A percentile compares a stretch with the other conserved stretches of the same genome.
Evolutionary conservation across 1,140 invertebrate species (phyloP).

Genomic region (Zaprionus taronus): DNA sequence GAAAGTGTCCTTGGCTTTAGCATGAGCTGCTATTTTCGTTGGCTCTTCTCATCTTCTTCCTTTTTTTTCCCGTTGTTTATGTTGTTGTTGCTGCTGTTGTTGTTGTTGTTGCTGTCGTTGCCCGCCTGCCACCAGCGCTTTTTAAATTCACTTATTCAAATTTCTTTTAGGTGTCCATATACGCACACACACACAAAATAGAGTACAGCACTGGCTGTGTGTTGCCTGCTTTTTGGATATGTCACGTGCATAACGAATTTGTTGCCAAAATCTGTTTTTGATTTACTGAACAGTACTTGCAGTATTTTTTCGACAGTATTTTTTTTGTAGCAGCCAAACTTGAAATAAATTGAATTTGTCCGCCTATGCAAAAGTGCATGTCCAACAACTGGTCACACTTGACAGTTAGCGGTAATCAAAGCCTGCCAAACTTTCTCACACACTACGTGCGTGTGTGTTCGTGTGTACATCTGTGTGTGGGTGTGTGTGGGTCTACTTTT

Average conservation of each 20-base stretch:
- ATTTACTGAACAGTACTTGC: slow-evolving; percentile 81
- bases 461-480: neutral
- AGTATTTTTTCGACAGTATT: slow-evolving; percentile 51
- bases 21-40: slow-evolving; percentile 50
- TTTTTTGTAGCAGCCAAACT: slow-evolving; percentile 40
- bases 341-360: slow-evolving; percentile 79
- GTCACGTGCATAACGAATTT: slow-evolving; percentile 82
- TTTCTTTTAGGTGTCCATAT: slow-evolving; percentile 70
- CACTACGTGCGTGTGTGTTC: neutral
- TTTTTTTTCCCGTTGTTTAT: slow-evolving; percentile 29
- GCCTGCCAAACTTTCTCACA: slow-evolving; percentile 35
- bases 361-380: slow-evolving; percentile 56
- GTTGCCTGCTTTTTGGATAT: slow-evolving; percentile 62
- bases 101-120: slow-evolving; percentile 17
- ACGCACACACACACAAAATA: slow-evolving; percentile 28
- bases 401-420: slow-evolving; percentile 70
- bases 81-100: slow-evolving; percentile 22
- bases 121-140: slow-evolving; percentile 67
- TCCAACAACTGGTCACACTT: slow-evolving; percentile 61
- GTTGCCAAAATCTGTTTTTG: slow-evolving; percentile 82
- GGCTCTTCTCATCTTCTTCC: slow-evolving; percentile 5
- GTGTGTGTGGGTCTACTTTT: slow-evolving; percentile 19
- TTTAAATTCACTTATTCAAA: slow-evolving; percentile 83
- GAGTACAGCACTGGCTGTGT: slow-evolving; percentile 22
- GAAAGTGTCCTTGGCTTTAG: slow-evolving; percentile 78